A percentile compares a stretch with the other conserved stretches of the same genome.
Conservation (phyloP, 2,113 vertebrate genomes). For the Polyodon spathula region DNA sequence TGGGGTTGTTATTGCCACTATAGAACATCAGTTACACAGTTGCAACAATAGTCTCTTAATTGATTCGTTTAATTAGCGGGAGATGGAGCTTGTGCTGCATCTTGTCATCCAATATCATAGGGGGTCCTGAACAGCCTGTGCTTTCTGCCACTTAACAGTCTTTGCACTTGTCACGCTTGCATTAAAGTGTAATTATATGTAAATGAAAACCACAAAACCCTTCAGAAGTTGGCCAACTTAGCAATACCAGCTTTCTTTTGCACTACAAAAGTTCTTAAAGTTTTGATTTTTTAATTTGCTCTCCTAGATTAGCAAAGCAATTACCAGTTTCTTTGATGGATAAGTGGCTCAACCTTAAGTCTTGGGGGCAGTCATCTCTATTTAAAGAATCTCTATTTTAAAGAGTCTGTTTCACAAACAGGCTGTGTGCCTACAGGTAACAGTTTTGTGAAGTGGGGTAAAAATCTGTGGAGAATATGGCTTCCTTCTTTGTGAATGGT, state of each 20-base stretch:
- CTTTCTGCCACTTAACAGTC: slow-evolving; percentile 49
- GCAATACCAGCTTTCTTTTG: slow-evolving; percentile 20
- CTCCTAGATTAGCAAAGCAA: slow-evolving; percentile 23
- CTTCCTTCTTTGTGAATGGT: slow-evolving; percentile 57
- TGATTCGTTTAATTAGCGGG: slow-evolving; percentile 99
- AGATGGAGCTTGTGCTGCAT: slow-evolving; percentile 75
- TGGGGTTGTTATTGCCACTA: slow-evolving; percentile 84
- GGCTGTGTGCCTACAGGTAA: slow-evolving; percentile 31
- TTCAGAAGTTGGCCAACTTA: slow-evolving; percentile 40
- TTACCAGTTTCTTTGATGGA: slow-evolving; percentile 36
- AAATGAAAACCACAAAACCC: slow-evolving; percentile 52
- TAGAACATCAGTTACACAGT: slow-evolving; percentile 93
- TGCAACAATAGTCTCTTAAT: slow-evolving; percentile 92
- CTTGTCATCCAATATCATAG: slow-evolving; percentile 75
- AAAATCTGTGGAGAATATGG: slow-evolving; percentile 42
- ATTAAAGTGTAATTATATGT: slow-evolving; percentile 59
- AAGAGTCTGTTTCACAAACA: slow-evolving; percentile 32
- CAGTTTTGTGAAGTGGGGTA: slow-evolving; percentile 11
- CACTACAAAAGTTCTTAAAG: slow-evolving; percentile 7
- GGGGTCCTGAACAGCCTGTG: slow-evolving; percentile 43
- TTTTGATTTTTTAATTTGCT: slow-evolving; percentile 20
- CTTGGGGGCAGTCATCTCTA: slow-evolving; percentile 33
- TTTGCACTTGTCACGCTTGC: slow-evolving; percentile 60
- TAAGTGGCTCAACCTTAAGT: slow-evolving; percentile 32
- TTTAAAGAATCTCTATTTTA: too few relatives aligned